phyloP scores from a whole-genome alignment of 2,888 invertebrate species.

The Pachymerium ferrugineum region DNA sequence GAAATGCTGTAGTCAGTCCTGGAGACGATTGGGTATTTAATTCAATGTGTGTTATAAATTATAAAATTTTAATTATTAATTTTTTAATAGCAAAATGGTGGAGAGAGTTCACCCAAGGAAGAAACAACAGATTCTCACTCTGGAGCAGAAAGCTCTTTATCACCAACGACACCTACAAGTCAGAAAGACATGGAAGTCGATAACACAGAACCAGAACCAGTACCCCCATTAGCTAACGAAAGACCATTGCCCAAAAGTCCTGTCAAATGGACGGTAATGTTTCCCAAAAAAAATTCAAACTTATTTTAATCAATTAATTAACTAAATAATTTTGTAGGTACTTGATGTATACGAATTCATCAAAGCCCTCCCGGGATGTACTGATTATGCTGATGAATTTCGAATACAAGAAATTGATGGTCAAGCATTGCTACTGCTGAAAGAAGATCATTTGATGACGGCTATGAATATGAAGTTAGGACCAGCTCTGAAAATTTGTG shows the following conservation, averaged over 20 bases:
- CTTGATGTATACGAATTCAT: slow-evolving; percentile 83
- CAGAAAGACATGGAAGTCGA: slow-evolving; percentile 38
- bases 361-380: slow-evolving; percentile 79
- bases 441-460: slow-evolving; percentile 89
- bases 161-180: slow-evolving; percentile 35
- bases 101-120: slow-evolving; percentile 33
- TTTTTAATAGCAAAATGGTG: slow-evolving; percentile 10
- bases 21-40: slow-evolving; percentile 38
- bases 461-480: slow-evolving; percentile 94
- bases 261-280: slow-evolving; percentile 56
- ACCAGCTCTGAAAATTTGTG: slow-evolving; percentile 91
- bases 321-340: slow-evolving; percentile 54
- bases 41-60: background rate
- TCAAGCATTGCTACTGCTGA: slow-evolving; percentile 82
- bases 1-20: slow-evolving; percentile 14
- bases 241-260: slow-evolving; percentile 53
- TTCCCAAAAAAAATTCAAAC: background rate
- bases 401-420: slow-evolving; percentile 93
- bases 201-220: slow-evolving; percentile 27
- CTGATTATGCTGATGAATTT: slow-evolving; percentile 90
- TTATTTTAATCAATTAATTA: background rate
- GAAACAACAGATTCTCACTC: slow-evolving; percentile 37
- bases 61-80: background rate
- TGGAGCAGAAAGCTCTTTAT: slow-evolving; percentile 36
- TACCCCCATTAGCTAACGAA: background rate